Conservation (phyloP, 1,140 invertebrate species). For the Drosophila santomea region DNA sequence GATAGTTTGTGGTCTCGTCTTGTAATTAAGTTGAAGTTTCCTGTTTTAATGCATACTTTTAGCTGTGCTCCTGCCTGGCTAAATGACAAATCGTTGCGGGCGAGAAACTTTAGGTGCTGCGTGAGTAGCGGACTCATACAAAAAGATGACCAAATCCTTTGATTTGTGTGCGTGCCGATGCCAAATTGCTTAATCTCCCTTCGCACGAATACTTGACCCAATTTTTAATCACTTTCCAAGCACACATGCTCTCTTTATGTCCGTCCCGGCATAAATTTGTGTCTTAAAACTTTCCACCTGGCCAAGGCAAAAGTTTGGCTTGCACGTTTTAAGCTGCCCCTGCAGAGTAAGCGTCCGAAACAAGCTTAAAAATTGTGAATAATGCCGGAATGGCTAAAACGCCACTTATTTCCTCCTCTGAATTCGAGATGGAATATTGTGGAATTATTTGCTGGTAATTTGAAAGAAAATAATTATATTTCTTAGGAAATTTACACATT, state of each 20-base stretch:
- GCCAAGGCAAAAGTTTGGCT: slow-evolving; percentile 62
- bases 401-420: slow-evolving; percentile 5
- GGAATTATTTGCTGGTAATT: neutral
- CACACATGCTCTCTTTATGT: slow-evolving; percentile 59
- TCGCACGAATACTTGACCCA: slow-evolving; percentile 78
- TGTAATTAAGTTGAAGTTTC: slow-evolving; percentile 62
- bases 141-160: slow-evolving; percentile 73
- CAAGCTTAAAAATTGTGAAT: slow-evolving; percentile 58
- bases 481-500: no score
- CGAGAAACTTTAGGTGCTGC: slow-evolving; percentile 29
- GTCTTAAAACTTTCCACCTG: slow-evolving; percentile 68
- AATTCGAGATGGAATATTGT: slow-evolving; percentile 29
- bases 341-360: slow-evolving; percentile 41
- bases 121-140: slow-evolving; percentile 20
- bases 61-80: slow-evolving; percentile 4
- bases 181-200: slow-evolving; percentile 77
- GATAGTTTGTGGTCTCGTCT: slow-evolving; percentile 58
- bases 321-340: slow-evolving; percentile 75
- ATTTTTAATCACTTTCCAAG: slow-evolving; percentile 80
- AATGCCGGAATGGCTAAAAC: slow-evolving; percentile 31
- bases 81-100: slow-evolving; percentile 51
- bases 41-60: slow-evolving; percentile 46
- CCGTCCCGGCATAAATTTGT: slow-evolving; percentile 70
- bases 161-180: slow-evolving; percentile 71
- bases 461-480: no score